Evolutionary conservation across 37 sponge, comb jelly and placozoan species (phyloP), one percentile per base, ranked within the genome.

Genomic region (Axinella damicornis): DNA sequence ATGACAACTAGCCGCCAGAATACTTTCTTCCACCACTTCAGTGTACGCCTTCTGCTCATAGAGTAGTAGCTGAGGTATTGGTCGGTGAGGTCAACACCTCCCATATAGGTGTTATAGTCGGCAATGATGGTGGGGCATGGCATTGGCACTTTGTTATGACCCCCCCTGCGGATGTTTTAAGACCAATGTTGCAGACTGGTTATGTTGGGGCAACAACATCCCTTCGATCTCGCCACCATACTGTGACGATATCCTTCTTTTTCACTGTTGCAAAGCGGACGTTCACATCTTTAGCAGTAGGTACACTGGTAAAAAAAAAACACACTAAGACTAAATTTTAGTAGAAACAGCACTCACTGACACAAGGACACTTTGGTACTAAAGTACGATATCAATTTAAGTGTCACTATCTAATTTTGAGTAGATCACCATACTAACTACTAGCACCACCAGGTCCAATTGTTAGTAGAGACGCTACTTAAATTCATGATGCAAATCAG

Each of bases 21-120:
- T 18, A 69, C 21, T 24, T 61, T 57, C 52, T 61, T 56, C 82
- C 71, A 81, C 71, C 71, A 81, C 56, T 81, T 81, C 71, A 69
- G 21, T 11, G 71, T 69, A 41, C 37, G 34, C 30, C 82, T 41
- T 2, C 11, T 53, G 35, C 58, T 75, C 19, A 73, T 18, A 2
- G 62, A 59, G 53, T 84, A 75, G 68, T 84, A 84, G 6, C 56
- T 24, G n/a, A 74, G 33, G 27, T 33, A 64, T 41, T 85, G 85
- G 38, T 85, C 85, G 1, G 71, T 57, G 5, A 67, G 12, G 34
- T 85, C 85, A 65, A 85, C 85, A 2, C 78, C 85, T 4, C 61
- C 61, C 85, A 85, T 85, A 54, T 34, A 35, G 4, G 2, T 9
- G 57, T 85, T 85, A 36, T 85, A 85, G 13, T 76, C 71, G 1